Evolutionary conservation across 2,888 invertebrate species (phyloP).

Genomic region (Meteorus cinctellus): DNA sequence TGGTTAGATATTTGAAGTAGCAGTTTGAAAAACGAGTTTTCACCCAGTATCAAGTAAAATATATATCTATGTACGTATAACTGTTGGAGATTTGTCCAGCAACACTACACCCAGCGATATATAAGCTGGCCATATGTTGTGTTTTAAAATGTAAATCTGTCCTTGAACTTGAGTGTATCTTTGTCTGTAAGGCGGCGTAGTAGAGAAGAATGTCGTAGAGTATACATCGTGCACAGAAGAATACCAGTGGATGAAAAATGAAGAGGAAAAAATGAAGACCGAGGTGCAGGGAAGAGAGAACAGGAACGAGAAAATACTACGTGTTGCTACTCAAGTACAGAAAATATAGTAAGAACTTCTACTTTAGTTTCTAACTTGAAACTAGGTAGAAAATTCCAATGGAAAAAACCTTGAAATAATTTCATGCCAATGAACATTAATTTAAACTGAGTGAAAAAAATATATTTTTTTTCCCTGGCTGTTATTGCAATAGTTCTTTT

Average conservation of each 20-base stretch:
- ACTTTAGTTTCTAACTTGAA: neutral
- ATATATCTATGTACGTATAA: neutral
- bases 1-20: neutral
- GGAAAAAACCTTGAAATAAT: neutral
- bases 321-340: neutral
- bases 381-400: neutral
- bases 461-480: neutral
- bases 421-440: neutral
- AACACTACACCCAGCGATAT: neutral
- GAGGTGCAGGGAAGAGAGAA: neutral
- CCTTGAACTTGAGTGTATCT: slow-evolving; percentile 48
- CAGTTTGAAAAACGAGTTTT: slow-evolving; percentile 8
- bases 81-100: neutral
- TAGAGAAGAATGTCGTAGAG: slow-evolving; percentile 13
- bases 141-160: slow-evolving; percentile 48
- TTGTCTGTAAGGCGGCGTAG: neutral
- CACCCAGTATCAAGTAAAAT: neutral
- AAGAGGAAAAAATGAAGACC: neutral
- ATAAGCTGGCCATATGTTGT: neutral
- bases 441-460: neutral
- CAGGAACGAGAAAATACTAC: slow-evolving; percentile 1
- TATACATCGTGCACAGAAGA: slow-evolving; percentile 20
- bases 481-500: neutral
- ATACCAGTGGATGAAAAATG: neutral
- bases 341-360: neutral